Evolutionary conservation across 2,113 vertebrate species (phyloP).

Genomic region (Pagrus major): DNA sequence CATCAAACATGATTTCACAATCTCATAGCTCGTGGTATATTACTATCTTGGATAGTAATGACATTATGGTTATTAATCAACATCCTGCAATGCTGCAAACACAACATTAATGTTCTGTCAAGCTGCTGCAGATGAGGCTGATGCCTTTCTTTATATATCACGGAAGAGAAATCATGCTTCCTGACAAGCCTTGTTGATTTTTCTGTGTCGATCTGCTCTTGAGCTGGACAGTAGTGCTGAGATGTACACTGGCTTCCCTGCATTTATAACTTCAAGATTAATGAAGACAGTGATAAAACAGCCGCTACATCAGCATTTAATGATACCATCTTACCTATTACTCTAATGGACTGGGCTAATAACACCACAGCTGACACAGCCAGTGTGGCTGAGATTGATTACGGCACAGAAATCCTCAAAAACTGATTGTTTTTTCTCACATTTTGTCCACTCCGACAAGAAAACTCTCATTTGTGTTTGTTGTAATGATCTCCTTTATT

Average conservation of each 20-base stretch:
- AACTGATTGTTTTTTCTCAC: not conserved
- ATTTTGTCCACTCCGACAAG: not conserved
- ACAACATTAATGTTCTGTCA: not conserved
- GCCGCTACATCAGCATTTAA: slow-evolving; percentile 26
- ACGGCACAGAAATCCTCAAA: slow-evolving; percentile 5
- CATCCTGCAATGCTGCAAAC: no score
- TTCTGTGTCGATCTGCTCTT: slow-evolving; percentile 6
- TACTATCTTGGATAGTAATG: no score
- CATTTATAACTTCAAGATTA: slow-evolving; percentile 6
- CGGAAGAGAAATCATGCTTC: slow-evolving; percentile 10
- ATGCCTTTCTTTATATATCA: not conserved
- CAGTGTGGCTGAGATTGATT: slow-evolving; percentile 1
- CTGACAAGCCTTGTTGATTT: slow-evolving; percentile 23
- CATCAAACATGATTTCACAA: no score
- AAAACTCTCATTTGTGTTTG: not conserved
- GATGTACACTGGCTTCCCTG: slow-evolving; percentile 1
- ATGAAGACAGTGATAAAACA: slow-evolving; percentile 19
- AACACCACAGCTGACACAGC: slow-evolving; percentile 22
- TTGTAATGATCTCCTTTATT: not conserved
- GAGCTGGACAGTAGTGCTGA: slow-evolving; percentile 12
- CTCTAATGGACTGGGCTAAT: not conserved
- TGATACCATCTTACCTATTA: slow-evolving; percentile 20
- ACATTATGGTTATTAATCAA: no score
- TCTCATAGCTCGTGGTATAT: no score
- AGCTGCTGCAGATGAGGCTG: not conserved